phyloP scores from a whole-genome alignment of 2,113 vertebrate species.

The Thinocorus orbignyianus region DNA sequence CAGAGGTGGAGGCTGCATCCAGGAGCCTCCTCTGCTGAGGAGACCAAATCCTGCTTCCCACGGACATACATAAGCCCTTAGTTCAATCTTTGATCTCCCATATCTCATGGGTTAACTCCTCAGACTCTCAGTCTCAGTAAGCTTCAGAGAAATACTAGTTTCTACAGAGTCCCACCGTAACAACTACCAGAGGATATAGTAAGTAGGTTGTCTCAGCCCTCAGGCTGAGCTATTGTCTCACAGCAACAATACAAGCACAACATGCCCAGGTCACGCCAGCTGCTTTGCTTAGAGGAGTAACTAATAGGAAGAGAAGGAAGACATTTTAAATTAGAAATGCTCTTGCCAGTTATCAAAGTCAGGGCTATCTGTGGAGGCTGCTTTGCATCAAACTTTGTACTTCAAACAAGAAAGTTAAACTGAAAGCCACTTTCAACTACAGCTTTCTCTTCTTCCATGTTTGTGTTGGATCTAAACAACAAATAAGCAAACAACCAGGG shows the following conservation, averaged over 20 bases:
- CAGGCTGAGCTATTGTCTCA: slow-evolving; percentile 20
- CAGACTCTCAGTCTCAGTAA: neutral
- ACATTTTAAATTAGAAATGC: neutral
- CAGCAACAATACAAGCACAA: neutral
- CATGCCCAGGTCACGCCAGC: neutral
- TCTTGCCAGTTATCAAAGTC: neutral
- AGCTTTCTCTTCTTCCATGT: neutral
- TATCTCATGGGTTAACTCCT: neutral
- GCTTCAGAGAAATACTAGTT: neutral
- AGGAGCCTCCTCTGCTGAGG: neutral
- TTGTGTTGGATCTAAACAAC: neutral
- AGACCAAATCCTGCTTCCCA: neutral
- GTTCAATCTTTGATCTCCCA: neutral
- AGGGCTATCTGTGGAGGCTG: neutral
- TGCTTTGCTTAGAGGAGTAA: neutral
- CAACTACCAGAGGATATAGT: neutral
- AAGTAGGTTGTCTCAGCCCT: slow-evolving; percentile 26
- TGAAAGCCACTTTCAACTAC: neutral
- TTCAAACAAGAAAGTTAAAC: neutral
- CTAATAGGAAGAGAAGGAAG: neutral
- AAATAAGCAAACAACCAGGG: neutral
- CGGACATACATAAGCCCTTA: neutral
- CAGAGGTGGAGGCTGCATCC: neutral
- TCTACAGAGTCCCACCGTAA: neutral
- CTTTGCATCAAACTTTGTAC: neutral